Conservation (phyloP, 2,888 invertebrate species). For the Macrostomum cliftonense region DNA sequence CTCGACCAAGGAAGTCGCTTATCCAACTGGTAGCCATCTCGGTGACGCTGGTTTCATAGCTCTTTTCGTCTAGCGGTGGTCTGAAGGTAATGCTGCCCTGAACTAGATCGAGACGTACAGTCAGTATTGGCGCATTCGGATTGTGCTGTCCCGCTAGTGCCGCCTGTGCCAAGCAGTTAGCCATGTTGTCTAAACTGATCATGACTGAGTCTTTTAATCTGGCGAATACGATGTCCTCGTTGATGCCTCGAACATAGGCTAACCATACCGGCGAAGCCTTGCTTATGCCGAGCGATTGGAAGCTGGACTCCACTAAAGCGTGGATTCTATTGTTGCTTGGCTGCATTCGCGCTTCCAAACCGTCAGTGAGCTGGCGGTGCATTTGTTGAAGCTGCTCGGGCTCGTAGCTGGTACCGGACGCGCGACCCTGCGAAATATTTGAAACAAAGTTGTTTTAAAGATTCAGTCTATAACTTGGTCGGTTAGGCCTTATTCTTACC, state of each 20-base stretch:
- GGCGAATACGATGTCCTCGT: constrained; percentile 32
- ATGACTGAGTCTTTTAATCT: constrained; percentile 32
- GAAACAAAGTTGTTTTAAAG: too few species aligned
- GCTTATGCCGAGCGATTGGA: constrained; percentile 5
- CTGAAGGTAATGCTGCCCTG: constrained; percentile 29
- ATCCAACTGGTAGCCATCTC: constrained; percentile 31
- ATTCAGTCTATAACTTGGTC: background rate
- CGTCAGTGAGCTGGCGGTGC: too few species aligned
- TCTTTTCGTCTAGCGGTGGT: constrained; percentile 31
- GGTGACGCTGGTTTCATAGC: constrained; percentile 29
- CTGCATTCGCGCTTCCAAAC: too few species aligned
- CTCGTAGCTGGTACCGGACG: too few species aligned
- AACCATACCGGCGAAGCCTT: constrained; percentile 37
- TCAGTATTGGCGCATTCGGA: constrained; percentile 22
- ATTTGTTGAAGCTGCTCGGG: too few species aligned
- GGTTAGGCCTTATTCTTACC: background rate
- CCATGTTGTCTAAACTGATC: constrained; percentile 28
- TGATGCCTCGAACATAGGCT: constrained; percentile 30
- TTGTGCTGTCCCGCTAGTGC: too few species aligned
- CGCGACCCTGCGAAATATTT: too few species aligned
- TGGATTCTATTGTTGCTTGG: too few species aligned
- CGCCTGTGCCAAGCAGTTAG: constrained; percentile 26
- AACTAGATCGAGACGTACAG: constrained; percentile 32
- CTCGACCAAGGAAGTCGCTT: constrained; percentile 26
- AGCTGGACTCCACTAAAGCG: background rate